Conservation (phyloP, 2,113 vertebrate species). For the Myiozetetes cayanensis region DNA sequence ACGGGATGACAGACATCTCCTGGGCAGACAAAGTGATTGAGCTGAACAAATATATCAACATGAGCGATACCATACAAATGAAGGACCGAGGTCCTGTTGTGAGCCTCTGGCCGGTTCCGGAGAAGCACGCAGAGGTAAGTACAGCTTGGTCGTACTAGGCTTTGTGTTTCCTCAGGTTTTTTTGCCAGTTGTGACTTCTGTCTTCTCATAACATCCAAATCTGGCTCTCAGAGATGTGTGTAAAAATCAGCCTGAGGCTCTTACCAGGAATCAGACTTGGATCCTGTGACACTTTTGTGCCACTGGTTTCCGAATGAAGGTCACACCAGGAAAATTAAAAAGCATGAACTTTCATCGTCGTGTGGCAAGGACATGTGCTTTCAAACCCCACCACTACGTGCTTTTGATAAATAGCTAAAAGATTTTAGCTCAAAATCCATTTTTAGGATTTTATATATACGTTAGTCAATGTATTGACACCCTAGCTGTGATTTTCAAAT, state of each 20-base stretch:
- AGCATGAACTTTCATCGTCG: not conserved
- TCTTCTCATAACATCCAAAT: not conserved
- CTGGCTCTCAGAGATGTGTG: not conserved
- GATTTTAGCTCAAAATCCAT: not conserved
- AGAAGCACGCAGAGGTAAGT: conserved; percentile 77
- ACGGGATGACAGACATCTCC: conserved; percentile 91
- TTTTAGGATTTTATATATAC: not conserved
- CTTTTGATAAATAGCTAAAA: not conserved
- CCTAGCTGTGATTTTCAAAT: not conserved
- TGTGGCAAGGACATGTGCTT: rapidly evolving
- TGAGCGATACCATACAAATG: conserved; percentile 81
- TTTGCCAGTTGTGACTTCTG: not conserved
- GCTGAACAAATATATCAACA: conserved; percentile 81
- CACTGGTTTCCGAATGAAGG: not conserved
- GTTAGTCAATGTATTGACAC: not conserved
- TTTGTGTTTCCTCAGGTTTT: not conserved
- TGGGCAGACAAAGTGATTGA: conserved; percentile 93
- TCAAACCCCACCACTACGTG: not conserved
- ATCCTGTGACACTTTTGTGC: not conserved
- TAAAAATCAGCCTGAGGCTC: not conserved
- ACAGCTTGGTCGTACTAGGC: not conserved
- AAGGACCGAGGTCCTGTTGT: conserved; percentile 92
- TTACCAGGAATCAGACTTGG: not conserved
- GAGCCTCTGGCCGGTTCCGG: conserved; percentile 85
- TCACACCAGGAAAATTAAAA: not conserved